Evolutionary conservation across 2,888 invertebrate genomes (phyloP), one percentile per base, ranked within the genome.

Genomic region (Idaea biselata): DNA sequence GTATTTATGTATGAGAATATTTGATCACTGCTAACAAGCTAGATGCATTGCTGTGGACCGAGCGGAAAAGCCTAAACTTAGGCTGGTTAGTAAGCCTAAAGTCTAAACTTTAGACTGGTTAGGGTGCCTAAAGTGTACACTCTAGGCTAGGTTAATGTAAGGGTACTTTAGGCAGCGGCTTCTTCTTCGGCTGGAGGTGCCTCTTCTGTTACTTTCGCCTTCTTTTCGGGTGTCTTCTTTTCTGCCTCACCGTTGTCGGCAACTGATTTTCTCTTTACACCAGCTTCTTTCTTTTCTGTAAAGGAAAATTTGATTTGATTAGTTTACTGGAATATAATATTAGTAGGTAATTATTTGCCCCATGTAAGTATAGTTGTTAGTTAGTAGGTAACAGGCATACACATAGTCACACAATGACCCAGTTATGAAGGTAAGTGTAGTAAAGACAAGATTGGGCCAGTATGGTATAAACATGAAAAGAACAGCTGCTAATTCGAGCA

Each of bases 181-280:
- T 94, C 93, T 64, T 94, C 93, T 75, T 95, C 95, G 16, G 93
- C 93, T 8, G 93, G 85, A 2, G 89, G 82, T 59, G 88, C 82
- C 68, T 94, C 94, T 59, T 95, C 95, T 16, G 93, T 94, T 62
- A 95, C 90, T 89, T 95, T 96, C 70, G 95, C 94, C 79, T 96
- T 96, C 87, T 96, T 96, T 79, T 96, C 96, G 8, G 95, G 95
- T 65, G 95, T 94, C 58, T 93, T 94, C 72, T 94, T 95, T 11
- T 89, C 88, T 59, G 94, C 94, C 60, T 92, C 94, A 56, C 90
- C 90, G 68, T 92, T 91, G 4, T 88, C 93, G 14, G 93, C 91
- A 18, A 93, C 93, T 62, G 96, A 95, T 94, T 95, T 96, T 93
- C 96, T 95, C 88, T 95, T 95, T 81, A 94, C 93, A 71, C 93